Base-by-base conservation (phyloP, 2,888 invertebrate genomes). In the Plebejus melissa region DNA sequence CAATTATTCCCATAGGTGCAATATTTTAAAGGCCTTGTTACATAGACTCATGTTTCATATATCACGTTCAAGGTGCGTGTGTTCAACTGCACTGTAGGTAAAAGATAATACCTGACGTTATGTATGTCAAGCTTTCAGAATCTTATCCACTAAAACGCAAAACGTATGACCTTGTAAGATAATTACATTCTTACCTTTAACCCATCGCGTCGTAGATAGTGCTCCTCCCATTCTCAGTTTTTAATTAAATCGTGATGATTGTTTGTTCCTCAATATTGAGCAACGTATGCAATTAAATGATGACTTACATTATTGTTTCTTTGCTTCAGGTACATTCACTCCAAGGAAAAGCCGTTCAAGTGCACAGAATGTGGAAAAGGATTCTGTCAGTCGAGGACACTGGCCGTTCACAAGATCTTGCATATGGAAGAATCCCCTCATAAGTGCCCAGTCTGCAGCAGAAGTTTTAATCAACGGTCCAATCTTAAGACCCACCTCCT, bases 321-420 rank as follows among this genome's bases (percentile, higher is more conserved):
- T 90, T 89, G 85, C 94, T 95, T 57, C 95, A 98, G 98, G 94
- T 99, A 98, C 89, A 99, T 98, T 83, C 99, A 99, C 93, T 98
- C 98, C 78, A 99, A 99, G 90, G 98, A 98, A 90, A 99, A 99
- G 86, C 99, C 99, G 0, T 99, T 98, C 94, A 98, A 98, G 90
- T 99, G 99, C 89, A 96, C 96, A 75, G 97, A 98, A 89, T 99
- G 99, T 86, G 98, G 98, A 80, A 99, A 99, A 91, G 99, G 99
- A 4, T 99, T 99, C 92, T 99, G 99, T 85, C 99, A 99, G 87
- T 97, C 98, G 75, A 95, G 99, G 78, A 99, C 99, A 0, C 92
- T 99, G 83, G 98, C 98, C 7, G 98, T 98, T 4, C 99, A 99
- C 94, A 97, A 97, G 87, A 98, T 98, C 80, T 95, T 98, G 57